Conservation (phyloP, 2,888 invertebrate genomes). For the Scaptomyza caliginosa region DNA sequence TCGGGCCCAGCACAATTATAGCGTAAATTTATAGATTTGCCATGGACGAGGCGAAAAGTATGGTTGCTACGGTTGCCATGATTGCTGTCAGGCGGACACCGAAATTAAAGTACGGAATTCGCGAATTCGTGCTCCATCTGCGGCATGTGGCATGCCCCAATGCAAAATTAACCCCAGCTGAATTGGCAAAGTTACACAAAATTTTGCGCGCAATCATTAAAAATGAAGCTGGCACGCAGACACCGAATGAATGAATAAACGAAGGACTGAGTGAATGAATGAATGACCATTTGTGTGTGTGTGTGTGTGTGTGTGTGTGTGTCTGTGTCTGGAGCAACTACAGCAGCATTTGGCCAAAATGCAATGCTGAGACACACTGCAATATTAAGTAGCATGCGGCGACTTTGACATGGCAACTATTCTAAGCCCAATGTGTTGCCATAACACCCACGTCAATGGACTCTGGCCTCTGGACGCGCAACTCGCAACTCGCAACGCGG, state of each 20-base stretch:
- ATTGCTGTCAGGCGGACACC: slow-evolving; percentile 9
- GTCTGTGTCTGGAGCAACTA: not conserved
- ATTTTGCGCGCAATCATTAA: slow-evolving; percentile 19
- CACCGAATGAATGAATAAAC: slow-evolving; percentile 8
- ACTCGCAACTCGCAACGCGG: not conserved
- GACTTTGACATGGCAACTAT: slow-evolving; percentile 60
- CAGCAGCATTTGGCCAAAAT: slow-evolving; percentile 3
- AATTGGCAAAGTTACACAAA: slow-evolving; percentile 12
- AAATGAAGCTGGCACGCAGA: slow-evolving; percentile 22
- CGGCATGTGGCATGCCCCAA: slow-evolving; percentile 13
- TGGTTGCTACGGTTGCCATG: slow-evolving; percentile 4
- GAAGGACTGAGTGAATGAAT: slow-evolving; percentile 11
- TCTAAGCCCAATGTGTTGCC: slow-evolving; percentile 34
- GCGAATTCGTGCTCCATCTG: slow-evolving; percentile 34
- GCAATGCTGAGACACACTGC: slow-evolving; percentile 19
- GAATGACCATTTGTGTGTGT: slow-evolving; percentile 5
- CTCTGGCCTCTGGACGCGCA: not conserved
- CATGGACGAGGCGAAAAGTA: slow-evolving; percentile 10
- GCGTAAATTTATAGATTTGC: slow-evolving; percentile 68
- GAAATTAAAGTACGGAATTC: slow-evolving; percentile 18
- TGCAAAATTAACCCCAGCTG: slow-evolving; percentile 14
- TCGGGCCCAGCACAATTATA: slow-evolving; percentile 28
- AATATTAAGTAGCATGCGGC: slow-evolving; percentile 53
- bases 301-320: not conserved
- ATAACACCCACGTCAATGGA: slow-evolving; percentile 42